phyloP scores from a whole-genome alignment of 2,888 invertebrate species.

The Aleiodes testaceus region DNA sequence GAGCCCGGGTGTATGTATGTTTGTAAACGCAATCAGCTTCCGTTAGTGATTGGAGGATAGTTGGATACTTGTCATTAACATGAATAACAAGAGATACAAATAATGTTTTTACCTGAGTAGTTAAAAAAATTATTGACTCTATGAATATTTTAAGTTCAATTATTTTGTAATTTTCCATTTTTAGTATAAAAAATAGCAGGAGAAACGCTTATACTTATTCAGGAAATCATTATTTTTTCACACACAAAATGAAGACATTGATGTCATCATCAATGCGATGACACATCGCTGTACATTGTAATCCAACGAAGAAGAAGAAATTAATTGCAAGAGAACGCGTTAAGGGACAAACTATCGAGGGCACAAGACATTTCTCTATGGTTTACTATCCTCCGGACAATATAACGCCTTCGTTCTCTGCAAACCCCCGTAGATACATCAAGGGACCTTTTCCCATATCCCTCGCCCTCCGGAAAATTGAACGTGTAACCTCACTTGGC shows the following conservation, averaged over 20 bases:
- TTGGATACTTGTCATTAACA: slow-evolving; percentile 37
- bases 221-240: too few relatives aligned
- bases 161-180: not conserved
- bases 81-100: slow-evolving; percentile 16
- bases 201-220: too few relatives aligned
- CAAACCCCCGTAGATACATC: slow-evolving; percentile 18
- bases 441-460: slow-evolving; percentile 5
- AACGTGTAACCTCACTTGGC: slow-evolving; percentile 1
- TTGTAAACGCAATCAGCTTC: slow-evolving; percentile 46
- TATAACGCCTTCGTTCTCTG: slow-evolving; percentile 46
- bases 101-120: not conserved
- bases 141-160: not conserved
- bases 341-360: slow-evolving; percentile 47
- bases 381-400: slow-evolving; percentile 41
- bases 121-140: not conserved
- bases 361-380: slow-evolving; percentile 34
- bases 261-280: not conserved
- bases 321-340: slow-evolving; percentile 51
- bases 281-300: not conserved
- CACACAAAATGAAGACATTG: not conserved
- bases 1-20: slow-evolving; percentile 58
- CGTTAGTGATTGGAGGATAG: slow-evolving; percentile 35
- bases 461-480: slow-evolving; percentile 34
- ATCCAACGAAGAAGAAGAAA: slow-evolving; percentile 35
- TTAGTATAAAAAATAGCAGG: too few relatives aligned